Base-by-base conservation (phyloP, 2,113 vertebrate genomes). In the Apteryx mantelli region DNA sequence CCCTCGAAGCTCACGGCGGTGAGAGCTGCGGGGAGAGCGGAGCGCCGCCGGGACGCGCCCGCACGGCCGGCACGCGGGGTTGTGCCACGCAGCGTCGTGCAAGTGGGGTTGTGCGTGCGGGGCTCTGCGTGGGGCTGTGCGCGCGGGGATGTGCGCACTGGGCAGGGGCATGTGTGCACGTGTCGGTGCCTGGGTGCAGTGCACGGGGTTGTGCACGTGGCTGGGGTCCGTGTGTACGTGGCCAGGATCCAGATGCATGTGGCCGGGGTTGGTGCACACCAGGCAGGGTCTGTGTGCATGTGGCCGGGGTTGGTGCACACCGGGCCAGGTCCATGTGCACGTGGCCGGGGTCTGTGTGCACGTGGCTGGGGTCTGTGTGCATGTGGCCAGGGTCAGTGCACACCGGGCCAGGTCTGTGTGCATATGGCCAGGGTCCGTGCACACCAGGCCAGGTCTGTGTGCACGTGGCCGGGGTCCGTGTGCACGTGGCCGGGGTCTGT, bases 361-460 rank as follows among this genome's bases (percentile, higher is more conserved):
- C 25, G 4, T 1, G 14, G 36, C 22, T 6, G 26, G 19, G 42
- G 65, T 32, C 64, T 3, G 64, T 3, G 13, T 25, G 44, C 30
- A 11, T 0, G 6, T 30, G 44, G 30, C 4, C 14, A 2, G 50
- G 71, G 19, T 22, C 50, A n/a, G n/a, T n/a, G n/a, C n/a, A n/a
- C n/a, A n/a, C n/a, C n/a, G n/a, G n/a, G 8, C 26, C 13, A 42
- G 68, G 68, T 24, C 68, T 6, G 5, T 12, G 34, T 38, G 38
- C 38, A 2, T 15, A 3, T 2, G 26, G 46, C 3, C 2, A 20
- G 3, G 21, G 22, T 9, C 21, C 5, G 7, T 15, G 60, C 34
- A 30, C 56, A 8, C 10, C 5, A 3, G 2, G 46, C 18, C 1
- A 1, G 76, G 61, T 52, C 28, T 32, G 26, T 13, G 6, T 1